Percentiles rank a stretch among this genome's conserved stretches.
Evolutionary conservation across 2,113 vertebrate genomes (phyloP).

Genomic region (Pachypanchax playfairii): DNA sequence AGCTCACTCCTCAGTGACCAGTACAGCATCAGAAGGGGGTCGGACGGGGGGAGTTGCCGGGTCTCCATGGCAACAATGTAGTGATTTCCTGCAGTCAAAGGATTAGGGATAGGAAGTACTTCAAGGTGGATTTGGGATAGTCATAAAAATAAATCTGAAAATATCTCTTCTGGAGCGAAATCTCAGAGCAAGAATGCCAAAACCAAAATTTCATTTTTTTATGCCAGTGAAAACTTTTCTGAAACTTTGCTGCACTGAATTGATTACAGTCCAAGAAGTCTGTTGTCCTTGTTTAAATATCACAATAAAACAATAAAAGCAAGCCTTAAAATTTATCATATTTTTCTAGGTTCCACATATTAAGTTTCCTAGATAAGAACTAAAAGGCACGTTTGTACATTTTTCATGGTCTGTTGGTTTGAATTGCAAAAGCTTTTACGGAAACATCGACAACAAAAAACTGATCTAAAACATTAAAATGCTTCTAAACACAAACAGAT

Average conservation of each 20-base stretch:
- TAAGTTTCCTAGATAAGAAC: background rate
- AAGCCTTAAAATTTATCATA: background rate
- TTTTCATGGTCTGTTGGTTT: background rate
- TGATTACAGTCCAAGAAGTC: background rate
- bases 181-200: background rate
- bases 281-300: background rate
- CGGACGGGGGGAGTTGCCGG: background rate
- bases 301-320: background rate
- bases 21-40: conserved; percentile 27
- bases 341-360: background rate
- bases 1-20: conserved; percentile 65
- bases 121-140: conserved; percentile 62
- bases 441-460: conserved; percentile 3
- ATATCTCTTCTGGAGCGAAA: conserved; percentile 5
- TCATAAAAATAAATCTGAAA: conserved; percentile 28
- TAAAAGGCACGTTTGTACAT: too few species aligned
- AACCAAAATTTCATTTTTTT: too few species aligned
- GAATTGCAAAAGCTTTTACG: background rate
- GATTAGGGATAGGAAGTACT: conserved; percentile 76
- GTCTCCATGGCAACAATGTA: conserved; percentile 75
- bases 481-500: conserved; percentile 47
- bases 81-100: conserved; percentile 53
- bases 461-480: conserved; percentile 17
- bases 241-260: background rate
- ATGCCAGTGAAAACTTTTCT: too few species aligned